phyloP scores from a whole-genome alignment of 2,888 invertebrate genomes.

The Copidosoma aretas region DNA sequence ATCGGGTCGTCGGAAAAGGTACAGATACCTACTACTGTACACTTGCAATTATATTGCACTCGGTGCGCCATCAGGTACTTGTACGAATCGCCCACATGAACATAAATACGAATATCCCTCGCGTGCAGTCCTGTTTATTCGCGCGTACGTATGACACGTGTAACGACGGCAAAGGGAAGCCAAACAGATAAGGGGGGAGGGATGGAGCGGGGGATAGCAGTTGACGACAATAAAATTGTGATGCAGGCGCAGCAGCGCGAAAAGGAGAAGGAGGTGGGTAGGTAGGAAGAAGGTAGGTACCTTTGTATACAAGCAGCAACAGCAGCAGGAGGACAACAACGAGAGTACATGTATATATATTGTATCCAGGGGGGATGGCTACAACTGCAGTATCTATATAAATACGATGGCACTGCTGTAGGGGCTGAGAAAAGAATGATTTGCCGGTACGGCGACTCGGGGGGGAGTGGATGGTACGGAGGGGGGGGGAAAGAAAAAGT shows the following conservation, averaged over 20 bases:
- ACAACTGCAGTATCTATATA: too few relatives aligned
- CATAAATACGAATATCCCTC: too few relatives aligned
- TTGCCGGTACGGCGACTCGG: too few relatives aligned
- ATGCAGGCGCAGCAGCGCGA: constrained; percentile 17
- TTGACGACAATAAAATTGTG: constrained; percentile 19
- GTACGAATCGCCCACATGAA: too few relatives aligned
- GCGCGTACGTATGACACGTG: not conserved
- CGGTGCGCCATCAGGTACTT: too few relatives aligned
- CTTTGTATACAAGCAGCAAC: not conserved
- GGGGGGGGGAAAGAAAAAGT: too few relatives aligned
- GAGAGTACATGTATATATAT: not conserved
- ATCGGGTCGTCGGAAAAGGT: too few relatives aligned
- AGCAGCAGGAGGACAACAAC: not conserved
- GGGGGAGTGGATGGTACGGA: too few relatives aligned
- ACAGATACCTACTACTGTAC: too few relatives aligned
- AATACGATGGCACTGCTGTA: not conserved
- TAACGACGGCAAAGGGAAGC: not conserved
- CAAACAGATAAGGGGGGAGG: not conserved
- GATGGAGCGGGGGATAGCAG: not conserved
- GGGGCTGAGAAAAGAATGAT: too few relatives aligned
- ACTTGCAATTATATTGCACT: too few relatives aligned
- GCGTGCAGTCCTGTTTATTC: not conserved
- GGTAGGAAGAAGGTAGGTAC: not conserved
- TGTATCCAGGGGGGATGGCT: not conserved
- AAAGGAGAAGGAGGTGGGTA: constrained; percentile 16